Evolutionary conservation across 2,797 vertebrate genomes (phyloP).

Genomic region (Sternotherus odoratus): DNA sequence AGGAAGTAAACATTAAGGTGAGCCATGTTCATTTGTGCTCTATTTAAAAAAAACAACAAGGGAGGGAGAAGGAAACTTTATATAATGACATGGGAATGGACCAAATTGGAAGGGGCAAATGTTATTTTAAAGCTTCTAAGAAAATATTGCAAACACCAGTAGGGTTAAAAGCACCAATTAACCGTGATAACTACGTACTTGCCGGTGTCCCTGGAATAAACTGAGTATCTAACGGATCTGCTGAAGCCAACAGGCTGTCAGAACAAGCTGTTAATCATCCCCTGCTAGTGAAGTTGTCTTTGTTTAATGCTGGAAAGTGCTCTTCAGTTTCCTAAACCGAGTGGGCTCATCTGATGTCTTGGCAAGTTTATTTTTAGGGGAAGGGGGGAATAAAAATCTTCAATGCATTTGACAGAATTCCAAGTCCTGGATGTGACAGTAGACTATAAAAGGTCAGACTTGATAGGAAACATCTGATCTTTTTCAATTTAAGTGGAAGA

Average conservation of each 20-base stretch:
- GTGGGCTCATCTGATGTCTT: background rate
- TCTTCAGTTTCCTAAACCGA: background rate
- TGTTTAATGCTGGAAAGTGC: conserved; percentile 48
- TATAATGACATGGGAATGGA: background rate
- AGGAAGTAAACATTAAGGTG: conserved; percentile 30
- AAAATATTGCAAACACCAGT: conserved; percentile 21
- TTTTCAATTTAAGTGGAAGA: conserved; percentile 41
- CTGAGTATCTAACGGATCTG: background rate
- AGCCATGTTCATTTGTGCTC: conserved; percentile 34
- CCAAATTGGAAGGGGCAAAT: background rate
- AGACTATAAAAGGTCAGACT: conserved; percentile 62
- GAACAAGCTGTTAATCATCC: conserved; percentile 25
- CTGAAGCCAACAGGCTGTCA: conserved; percentile 46
- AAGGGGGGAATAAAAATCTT: conserved; percentile 15
- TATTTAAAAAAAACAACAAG: background rate
- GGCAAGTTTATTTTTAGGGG: background rate
- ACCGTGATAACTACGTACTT: conserved; percentile 15
- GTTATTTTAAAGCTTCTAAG: conserved; percentile 16
- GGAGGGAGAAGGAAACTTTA: background rate
- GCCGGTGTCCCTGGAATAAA: conserved; percentile 42
- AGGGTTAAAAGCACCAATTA: conserved; percentile 62
- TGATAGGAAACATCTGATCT: conserved; percentile 44
- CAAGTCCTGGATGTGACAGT: conserved; percentile 25
- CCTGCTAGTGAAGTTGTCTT: background rate
- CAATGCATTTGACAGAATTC: conserved; percentile 60